Conservation (phyloP, 2,113 vertebrate species). For the Ursus arctos region DNA sequence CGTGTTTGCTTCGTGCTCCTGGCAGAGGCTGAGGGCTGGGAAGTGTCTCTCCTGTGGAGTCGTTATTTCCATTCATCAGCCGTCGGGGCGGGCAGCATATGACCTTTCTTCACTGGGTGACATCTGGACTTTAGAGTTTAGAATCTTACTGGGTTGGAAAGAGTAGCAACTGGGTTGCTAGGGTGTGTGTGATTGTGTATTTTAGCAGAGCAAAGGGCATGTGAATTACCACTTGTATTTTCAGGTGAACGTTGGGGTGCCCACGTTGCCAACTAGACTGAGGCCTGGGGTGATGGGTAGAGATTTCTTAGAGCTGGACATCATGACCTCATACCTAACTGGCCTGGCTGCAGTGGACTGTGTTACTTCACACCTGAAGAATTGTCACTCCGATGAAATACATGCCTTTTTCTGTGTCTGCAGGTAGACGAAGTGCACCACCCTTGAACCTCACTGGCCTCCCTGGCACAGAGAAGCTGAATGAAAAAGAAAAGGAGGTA, state of each 20-base stretch:
- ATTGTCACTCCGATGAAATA: not conserved
- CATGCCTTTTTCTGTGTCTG: not conserved
- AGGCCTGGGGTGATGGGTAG: not conserved
- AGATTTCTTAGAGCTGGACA: not conserved
- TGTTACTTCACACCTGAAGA: not conserved
- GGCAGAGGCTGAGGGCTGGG: slow-evolving; percentile 43
- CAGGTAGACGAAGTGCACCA: slow-evolving; percentile 96
- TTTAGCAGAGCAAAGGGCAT: slow-evolving; percentile 31
- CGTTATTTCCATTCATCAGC: slow-evolving; percentile 62
- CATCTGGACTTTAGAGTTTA: slow-evolving; percentile 52
- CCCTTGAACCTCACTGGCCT: slow-evolving; percentile 98
- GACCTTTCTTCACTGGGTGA: slow-evolving; percentile 49
- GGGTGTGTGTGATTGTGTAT: not conserved
- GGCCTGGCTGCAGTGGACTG: not conserved
- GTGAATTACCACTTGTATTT: slow-evolving; percentile 47
- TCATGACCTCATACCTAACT: not conserved
- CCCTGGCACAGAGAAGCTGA: slow-evolving; percentile 98
- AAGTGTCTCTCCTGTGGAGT: slow-evolving; percentile 54
- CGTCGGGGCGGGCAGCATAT: not conserved
- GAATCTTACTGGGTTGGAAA: not conserved
- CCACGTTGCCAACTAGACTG: not conserved
- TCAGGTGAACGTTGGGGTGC: not conserved
- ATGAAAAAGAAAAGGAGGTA: slow-evolving; percentile 99
- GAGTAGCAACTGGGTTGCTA: not conserved
- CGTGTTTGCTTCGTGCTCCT: slow-evolving; percentile 56